A percentile compares a stretch with the other conserved stretches of the same genome.
phyloP scores from a whole-genome alignment of 2,797 vertebrate genomes.

The Chaenodraco wilsoni region DNA sequence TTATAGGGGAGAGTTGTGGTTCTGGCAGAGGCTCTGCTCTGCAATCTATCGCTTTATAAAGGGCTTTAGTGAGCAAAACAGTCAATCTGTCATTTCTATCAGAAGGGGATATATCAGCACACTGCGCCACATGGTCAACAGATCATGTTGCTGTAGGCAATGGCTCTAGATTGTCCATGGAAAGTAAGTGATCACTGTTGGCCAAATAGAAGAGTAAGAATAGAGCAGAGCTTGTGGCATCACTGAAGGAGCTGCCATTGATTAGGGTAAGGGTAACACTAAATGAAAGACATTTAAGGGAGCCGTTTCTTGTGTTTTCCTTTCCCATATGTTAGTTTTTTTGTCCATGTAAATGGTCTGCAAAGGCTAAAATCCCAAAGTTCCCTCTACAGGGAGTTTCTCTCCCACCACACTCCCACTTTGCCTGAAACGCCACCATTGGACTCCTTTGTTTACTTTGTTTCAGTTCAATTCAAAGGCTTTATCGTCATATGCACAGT shows the following conservation, averaged over 20 bases:
- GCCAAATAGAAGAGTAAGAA: not conserved
- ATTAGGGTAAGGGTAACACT: not conserved
- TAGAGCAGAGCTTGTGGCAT: not conserved
- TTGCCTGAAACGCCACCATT: too few species aligned
- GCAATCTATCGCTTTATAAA: slow-evolving; percentile 77
- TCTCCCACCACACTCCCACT: too few species aligned
- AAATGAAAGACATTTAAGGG: not conserved
- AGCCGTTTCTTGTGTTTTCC: too few species aligned
- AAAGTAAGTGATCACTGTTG: slow-evolving; percentile 19
- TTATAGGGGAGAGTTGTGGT: slow-evolving; percentile 69
- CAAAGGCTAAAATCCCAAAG: too few species aligned
- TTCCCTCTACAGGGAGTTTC: too few species aligned
- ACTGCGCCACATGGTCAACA: slow-evolving; percentile 38
- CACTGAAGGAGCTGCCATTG: not conserved
- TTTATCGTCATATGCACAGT: too few species aligned
- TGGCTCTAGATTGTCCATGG: too few species aligned
- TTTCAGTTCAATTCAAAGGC: too few species aligned
- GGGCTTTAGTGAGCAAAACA: slow-evolving; percentile 69
- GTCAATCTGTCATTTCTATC: slow-evolving; percentile 71
- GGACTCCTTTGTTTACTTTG: too few species aligned
- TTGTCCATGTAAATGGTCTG: too few species aligned
- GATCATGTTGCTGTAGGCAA: slow-evolving; percentile 49
- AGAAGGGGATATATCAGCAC: slow-evolving; percentile 52
- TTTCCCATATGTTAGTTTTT: too few species aligned
- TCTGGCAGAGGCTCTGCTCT: slow-evolving; percentile 52